Percentiles rank a stretch among this genome's conserved stretches.
Conservation (phyloP, 2,888 invertebrate species). For the Tipula vernalis region DNA sequence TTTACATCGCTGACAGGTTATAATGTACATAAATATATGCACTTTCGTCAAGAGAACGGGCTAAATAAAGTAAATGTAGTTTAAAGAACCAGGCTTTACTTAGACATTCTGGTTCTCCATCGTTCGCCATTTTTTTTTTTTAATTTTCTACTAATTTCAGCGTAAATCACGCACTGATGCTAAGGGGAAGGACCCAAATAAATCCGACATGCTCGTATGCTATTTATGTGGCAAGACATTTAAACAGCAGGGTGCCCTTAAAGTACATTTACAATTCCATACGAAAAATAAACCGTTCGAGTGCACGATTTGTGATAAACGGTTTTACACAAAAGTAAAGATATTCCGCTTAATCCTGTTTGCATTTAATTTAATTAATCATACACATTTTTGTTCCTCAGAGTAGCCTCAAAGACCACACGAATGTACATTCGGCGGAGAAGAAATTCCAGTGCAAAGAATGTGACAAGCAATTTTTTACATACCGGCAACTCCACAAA, state of each 20-base stretch:
- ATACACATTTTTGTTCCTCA: not conserved
- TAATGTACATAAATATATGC: not conserved
- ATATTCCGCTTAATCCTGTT: not conserved
- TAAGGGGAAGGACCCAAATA: not conserved
- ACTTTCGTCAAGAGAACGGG: not conserved
- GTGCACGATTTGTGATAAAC: not conserved
- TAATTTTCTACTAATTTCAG: not conserved
- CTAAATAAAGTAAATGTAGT: not conserved
- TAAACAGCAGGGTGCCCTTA: not conserved
- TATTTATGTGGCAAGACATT: slow-evolving; percentile 5
- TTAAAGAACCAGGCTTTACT: not conserved
- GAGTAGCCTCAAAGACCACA: slow-evolving; percentile 6
- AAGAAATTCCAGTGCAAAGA: not conserved
- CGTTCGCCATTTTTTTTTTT: not conserved
- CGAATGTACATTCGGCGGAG: not conserved
- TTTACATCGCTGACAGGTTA: not conserved
- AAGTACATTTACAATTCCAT: not conserved
- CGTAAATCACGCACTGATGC: not conserved
- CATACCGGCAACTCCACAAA: not conserved
- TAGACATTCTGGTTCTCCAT: not conserved
- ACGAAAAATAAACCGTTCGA: not conserved
- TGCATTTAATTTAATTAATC: not conserved
- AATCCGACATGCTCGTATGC: not conserved
- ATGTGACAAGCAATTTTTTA: not conserved
- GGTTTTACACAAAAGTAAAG: not conserved